phyloP scores from a whole-genome alignment of 2,888 invertebrate genomes.

The Andrena praecox region DNA sequence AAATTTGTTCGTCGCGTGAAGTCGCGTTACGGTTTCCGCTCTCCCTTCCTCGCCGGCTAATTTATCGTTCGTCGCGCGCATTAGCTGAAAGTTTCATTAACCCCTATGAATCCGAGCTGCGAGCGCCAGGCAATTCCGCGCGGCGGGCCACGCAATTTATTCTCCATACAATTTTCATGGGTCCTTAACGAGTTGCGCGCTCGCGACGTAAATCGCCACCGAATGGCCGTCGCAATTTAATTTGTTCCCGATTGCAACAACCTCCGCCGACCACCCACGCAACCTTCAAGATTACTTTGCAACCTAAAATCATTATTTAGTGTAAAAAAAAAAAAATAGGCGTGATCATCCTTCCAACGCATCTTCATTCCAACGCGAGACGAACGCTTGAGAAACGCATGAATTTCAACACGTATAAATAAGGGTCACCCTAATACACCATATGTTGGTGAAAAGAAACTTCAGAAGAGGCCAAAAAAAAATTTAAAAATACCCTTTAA shows the following conservation, averaged over 20 bases:
- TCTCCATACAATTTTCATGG: conserved; percentile 75
- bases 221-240: conserved; percentile 50
- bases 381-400: no score
- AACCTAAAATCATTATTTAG: background rate
- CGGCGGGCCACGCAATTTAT: conserved; percentile 70
- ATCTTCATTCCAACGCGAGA: no score
- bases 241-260: conserved; percentile 51
- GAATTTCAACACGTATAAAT: no score
- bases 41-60: conserved; percentile 17
- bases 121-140: conserved; percentile 60
- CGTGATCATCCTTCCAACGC: no score
- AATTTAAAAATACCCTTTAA: no score
- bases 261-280: background rate
- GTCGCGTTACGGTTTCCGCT: conserved; percentile 10
- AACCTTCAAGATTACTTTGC: background rate
- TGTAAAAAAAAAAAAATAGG: background rate
- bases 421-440: no score
- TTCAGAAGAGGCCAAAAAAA: no score
- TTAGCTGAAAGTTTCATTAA: conserved; percentile 70
- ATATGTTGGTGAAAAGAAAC: no score
- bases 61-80: conserved; percentile 55
- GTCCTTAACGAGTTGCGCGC: conserved; percentile 75
- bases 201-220: conserved; percentile 50
- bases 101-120: conserved; percentile 61
- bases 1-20: conserved; percentile 12